These are phyloP conservation scores for Dissostichus mawsoni DNA, from an alignment of 2,113 vertebrate genomes.

Conservation along the genomic window DNA sequence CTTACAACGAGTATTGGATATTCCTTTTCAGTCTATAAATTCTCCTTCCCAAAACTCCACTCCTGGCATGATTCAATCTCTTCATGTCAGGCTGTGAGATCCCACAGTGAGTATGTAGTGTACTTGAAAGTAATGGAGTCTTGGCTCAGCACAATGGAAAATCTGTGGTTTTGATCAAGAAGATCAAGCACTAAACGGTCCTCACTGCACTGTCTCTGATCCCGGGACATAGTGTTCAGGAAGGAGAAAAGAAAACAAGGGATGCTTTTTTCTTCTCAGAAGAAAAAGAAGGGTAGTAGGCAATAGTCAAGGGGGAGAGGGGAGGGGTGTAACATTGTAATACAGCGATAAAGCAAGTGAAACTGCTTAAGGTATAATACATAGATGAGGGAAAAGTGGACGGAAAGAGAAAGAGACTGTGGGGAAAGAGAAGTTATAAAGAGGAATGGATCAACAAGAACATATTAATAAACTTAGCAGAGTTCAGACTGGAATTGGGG, in stretches of 20 bases:
- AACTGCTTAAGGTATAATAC: constrained; percentile 38
- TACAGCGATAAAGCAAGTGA: constrained; percentile 55
- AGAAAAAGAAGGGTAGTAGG: constrained; percentile 30
- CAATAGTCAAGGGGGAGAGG: constrained; percentile 31
- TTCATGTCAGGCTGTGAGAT: constrained; percentile 47
- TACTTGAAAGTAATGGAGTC: constrained; percentile 61
- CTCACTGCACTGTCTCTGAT: constrained; percentile 48
- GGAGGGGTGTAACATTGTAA: constrained; percentile 36
- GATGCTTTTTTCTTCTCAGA: constrained; percentile 6
- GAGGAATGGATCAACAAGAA: not conserved
- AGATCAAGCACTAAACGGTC: constrained; percentile 53
- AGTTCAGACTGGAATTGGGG: not conserved
- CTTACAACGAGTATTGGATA: constrained; percentile 10
- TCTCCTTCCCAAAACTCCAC: constrained; percentile 14
- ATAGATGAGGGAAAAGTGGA: constrained; percentile 1
- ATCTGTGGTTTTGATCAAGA: constrained; percentile 72
- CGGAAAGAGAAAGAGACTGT: not conserved
- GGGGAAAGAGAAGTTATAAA: not conserved
- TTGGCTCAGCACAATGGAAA: constrained; percentile 75
- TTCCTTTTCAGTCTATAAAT: constrained; percentile 4
- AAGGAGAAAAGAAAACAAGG: constrained; percentile 41
- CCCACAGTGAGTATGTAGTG: constrained; percentile 30
- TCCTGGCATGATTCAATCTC: constrained; percentile 35
- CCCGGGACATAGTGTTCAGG: constrained; percentile 59
- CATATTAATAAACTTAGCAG: constrained; percentile 5